Conservation (phyloP, 1,140 invertebrate species). For the Spodoptera frugiperda region DNA sequence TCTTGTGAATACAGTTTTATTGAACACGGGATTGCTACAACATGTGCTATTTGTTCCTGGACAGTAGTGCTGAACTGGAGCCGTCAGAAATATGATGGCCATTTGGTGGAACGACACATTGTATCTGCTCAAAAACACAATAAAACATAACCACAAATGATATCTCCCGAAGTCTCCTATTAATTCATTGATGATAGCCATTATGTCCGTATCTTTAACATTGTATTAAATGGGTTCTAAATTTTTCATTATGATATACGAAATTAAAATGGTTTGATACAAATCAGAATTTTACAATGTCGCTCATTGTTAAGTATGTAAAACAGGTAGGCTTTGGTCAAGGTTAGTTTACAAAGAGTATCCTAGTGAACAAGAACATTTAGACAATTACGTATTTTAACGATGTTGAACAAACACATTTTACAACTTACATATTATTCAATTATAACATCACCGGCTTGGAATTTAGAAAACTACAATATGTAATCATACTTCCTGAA, state of each 20-base stretch:
- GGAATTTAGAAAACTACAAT: too few species aligned
- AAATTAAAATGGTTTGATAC: background rate
- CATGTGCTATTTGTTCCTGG: conserved; percentile 66
- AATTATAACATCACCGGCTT: too few species aligned
- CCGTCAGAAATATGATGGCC: conserved; percentile 88
- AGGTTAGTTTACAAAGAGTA: conserved; percentile 2
- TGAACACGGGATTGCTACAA: conserved; percentile 87
- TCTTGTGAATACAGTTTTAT: conserved; percentile 88
- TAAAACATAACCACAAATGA: conserved; percentile 88
- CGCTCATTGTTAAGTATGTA: conserved; percentile 15
- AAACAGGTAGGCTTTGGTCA: conserved; percentile 25
- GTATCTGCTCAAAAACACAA: conserved; percentile 89
- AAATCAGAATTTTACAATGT: conserved; percentile 1
- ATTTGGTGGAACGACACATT: conserved; percentile 90
- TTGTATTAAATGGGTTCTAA: background rate
- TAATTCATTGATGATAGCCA: conserved; percentile 61
- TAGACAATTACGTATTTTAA: background rate
- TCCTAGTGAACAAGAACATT: background rate
- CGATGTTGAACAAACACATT: too few species aligned
- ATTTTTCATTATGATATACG: background rate
- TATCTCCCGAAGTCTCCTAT: conserved; percentile 88
- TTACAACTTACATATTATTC: too few species aligned
- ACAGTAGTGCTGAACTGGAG: conserved; percentile 82
- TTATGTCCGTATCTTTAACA: conserved; percentile 35
- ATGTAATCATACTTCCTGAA: too few species aligned